Evolutionary conservation across 2,797 vertebrate species (phyloP), one percentile per base, ranked within the genome.

Genomic region (Poeciliopsis turneri): DNA sequence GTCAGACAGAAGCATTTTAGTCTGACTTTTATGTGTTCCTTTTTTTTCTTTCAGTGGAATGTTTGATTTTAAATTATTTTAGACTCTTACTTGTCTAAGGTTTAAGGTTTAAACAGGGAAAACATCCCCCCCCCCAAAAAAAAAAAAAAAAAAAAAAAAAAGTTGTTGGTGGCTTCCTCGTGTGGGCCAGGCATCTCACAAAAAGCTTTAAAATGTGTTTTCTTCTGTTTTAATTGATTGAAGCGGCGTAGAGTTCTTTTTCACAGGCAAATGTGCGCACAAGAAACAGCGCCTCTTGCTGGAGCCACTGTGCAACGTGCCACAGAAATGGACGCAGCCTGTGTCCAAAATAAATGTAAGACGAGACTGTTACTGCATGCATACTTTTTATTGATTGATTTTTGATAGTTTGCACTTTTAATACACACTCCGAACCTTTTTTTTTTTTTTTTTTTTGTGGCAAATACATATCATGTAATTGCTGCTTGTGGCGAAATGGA

Each of bases 241-340:
- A 23, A 3, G 49, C 49, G 25, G 36, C 36, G 5, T 39, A 39
- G 36, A 39, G 36, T 4, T 36, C 4, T 39, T 39, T 39, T 39
- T 39, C 8, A 33, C 2, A 33, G 33, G 33, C 7, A 41, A 25
- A 69, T 43, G 36, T 25, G 5, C 41, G 23, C 36, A 41, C 9
- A 23, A 68, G 33, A 43, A 69, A 69, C 23, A 69, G 66, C 66
- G 66, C 39, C 66, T 69, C 39, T 12, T 69, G 23, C 66, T 69
- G 66, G 66, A 69, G 12, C 39, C 39, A 68, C 39, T 12, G 12
- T 39, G 12, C 12, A 69, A 43, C 36, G 13, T 13, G 64, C 23
- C 39, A 41, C 36, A 68, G 36, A 68, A 13, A 69, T 69, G 23
- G 43, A n/a, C 39, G 23, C 66, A 43, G 10, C 23, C 5, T 13